These are phyloP conservation scores for Myathropa florea DNA, from an alignment of 2,888 invertebrate species.

Conservation along the genomic window DNA sequence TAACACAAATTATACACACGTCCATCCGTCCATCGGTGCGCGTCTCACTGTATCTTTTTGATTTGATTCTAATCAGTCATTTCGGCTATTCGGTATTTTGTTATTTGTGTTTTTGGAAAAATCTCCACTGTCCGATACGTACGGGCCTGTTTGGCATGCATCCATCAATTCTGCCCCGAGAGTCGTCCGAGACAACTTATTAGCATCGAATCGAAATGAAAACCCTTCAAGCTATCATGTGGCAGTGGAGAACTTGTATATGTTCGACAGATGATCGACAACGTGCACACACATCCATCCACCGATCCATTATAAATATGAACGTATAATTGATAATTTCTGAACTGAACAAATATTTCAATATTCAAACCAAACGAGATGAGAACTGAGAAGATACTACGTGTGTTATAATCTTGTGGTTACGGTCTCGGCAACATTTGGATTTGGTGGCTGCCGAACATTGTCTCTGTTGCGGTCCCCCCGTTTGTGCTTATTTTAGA, in stretches of 20 bases:
- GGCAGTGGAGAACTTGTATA: neutral
- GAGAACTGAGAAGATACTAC: neutral
- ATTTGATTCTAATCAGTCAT: conserved; percentile 64
- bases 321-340: conserved; percentile 25
- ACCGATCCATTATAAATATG: conserved; percentile 30
- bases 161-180: conserved; percentile 30
- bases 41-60: conserved; percentile 1
- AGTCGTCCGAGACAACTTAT: conserved; percentile 27
- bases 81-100: neutral
- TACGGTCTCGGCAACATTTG: neutral
- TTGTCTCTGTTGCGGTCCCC: conserved; percentile 8
- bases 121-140: conserved; percentile 1
- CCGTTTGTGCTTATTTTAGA: conserved; percentile 25
- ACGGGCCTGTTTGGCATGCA: conserved; percentile 1
- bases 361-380: conserved; percentile 2
- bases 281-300: conserved; percentile 1
- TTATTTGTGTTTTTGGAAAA: conserved; percentile 13
- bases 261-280: conserved; percentile 56
- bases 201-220: conserved; percentile 20
- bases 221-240: conserved; percentile 19
- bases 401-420: conserved; percentile 35
- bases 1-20: conserved; percentile 56
- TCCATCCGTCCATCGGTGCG: conserved; percentile 15
- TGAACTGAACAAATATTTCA: conserved; percentile 21
- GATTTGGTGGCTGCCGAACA: conserved; percentile 9